A percentile compares a stretch with the other conserved stretches of the same genome.
These are phyloP conservation scores for Watsonalla cultraria DNA, from an alignment of 2,888 invertebrate species.

Conservation along the genomic window DNA sequence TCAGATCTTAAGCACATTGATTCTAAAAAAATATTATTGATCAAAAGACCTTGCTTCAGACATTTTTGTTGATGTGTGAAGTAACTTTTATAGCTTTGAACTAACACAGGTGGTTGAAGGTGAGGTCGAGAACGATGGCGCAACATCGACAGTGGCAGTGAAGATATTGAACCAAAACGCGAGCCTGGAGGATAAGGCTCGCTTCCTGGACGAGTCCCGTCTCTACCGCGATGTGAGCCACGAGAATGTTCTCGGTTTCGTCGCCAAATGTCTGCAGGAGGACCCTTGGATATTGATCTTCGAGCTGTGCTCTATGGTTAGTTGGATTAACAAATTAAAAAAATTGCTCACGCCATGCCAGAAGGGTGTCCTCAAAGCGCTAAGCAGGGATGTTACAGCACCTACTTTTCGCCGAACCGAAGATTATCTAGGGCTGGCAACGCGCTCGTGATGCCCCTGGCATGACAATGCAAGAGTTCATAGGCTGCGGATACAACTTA, in stretches of 20 bases:
- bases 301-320: conserved; percentile 84
- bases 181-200: conserved; percentile 84
- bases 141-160: conserved; percentile 82
- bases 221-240: conserved; percentile 85
- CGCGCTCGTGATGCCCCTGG: no score
- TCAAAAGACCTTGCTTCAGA: no score
- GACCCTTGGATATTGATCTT: conserved; percentile 88
- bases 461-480: no score
- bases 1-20: no score
- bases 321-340: conserved; percentile 5
- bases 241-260: conserved; percentile 83
- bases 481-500: no score
- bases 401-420: no score
- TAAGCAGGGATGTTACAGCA: no score
- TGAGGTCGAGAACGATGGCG: conserved; percentile 76
- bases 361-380: no score
- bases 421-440: no score
- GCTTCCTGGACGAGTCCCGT: conserved; percentile 87
- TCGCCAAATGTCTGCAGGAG: conserved; percentile 87
- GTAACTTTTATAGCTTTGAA: not conserved
- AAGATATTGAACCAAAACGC: conserved; percentile 89
- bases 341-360: no score
- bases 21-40: no score
- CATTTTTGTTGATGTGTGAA: not conserved
- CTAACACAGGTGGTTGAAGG: conserved; percentile 85